phyloP scores from a whole-genome alignment of 1,140 invertebrate genomes.

The Zaprionus vittiger region DNA sequence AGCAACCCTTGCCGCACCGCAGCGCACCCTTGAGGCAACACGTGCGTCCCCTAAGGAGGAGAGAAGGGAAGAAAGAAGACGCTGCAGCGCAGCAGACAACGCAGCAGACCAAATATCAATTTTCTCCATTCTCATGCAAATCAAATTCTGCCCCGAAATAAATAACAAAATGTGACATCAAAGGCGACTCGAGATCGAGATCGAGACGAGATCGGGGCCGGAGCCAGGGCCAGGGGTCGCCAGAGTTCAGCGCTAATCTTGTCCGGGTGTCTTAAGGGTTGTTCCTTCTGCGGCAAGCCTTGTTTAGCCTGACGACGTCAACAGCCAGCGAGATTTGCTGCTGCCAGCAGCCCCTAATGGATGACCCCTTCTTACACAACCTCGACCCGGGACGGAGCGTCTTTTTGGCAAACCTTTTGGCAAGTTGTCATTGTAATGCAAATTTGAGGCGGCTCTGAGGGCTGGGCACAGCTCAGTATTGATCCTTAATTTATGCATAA shows the following conservation, averaged over 20 bases:
- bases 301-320: conserved; percentile 72
- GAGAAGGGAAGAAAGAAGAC: conserved; percentile 53
- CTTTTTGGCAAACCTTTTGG: conserved; percentile 65
- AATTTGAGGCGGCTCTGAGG: conserved; percentile 51
- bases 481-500: conserved; percentile 83
- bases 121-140: conserved; percentile 81
- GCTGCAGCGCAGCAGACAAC: conserved; percentile 59
- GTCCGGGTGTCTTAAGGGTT: conserved; percentile 61
- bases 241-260: conserved; percentile 59
- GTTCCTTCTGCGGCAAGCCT: conserved; percentile 42
- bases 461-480: conserved; percentile 59
- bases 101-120: conserved; percentile 78
- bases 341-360: conserved; percentile 67
- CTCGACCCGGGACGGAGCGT: conserved; percentile 44
- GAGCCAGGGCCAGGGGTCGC: conserved; percentile 33
- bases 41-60: conserved; percentile 54
- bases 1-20: conserved; percentile 53
- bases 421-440: conserved; percentile 68
- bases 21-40: conserved; percentile 67
- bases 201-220: conserved; percentile 53
- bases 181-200: conserved; percentile 47
- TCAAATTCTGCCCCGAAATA: conserved; percentile 78
- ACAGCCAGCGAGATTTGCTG: conserved; percentile 64
- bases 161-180: conserved; percentile 79
- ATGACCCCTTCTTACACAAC: conserved; percentile 70